A percentile compares a stretch with the other conserved stretches of the same genome.
These are phyloP conservation scores for Danionella dracula DNA, from an alignment of 2,797 vertebrate genomes.

Conservation along the genomic window DNA sequence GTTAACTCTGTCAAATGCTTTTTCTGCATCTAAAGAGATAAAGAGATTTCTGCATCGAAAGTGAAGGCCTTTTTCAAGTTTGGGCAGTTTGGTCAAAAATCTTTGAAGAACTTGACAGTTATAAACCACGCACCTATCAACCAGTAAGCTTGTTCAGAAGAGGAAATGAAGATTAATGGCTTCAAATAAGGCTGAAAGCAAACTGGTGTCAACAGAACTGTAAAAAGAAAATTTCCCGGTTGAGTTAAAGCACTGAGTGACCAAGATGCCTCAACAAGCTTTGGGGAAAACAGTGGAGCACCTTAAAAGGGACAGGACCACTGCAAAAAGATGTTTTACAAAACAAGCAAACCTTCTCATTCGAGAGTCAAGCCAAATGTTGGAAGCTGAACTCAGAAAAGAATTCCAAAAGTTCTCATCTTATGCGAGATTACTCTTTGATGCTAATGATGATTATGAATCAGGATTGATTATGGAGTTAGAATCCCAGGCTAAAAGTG, in stretches of 20 bases:
- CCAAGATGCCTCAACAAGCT: not conserved
- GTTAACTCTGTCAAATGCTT: too few species aligned
- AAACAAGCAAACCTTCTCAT: not conserved
- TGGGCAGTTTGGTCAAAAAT: too few species aligned
- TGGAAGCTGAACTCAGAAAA: not conserved
- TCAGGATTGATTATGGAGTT: not conserved
- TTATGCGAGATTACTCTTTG: not conserved
- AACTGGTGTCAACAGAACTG: too few species aligned
- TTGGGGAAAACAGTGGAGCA: not conserved
- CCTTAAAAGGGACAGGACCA: not conserved
- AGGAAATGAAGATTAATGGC: too few species aligned
- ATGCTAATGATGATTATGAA: not conserved
- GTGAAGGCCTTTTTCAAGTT: too few species aligned
- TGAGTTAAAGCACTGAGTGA: too few species aligned
- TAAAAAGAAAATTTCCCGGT: not conserved
- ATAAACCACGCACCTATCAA: too few species aligned
- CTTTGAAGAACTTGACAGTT: too few species aligned
- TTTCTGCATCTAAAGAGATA: too few species aligned
- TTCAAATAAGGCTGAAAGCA: too few species aligned
- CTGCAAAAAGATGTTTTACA: not conserved
- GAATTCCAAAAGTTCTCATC: not conserved
- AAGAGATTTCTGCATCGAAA: too few species aligned
- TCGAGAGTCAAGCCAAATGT: not conserved
- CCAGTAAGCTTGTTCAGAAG: too few species aligned
- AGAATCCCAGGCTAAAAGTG: not conserved